Conservation (phyloP, 2,888 invertebrate genomes). For the Prionchulus punctatus region DNA sequence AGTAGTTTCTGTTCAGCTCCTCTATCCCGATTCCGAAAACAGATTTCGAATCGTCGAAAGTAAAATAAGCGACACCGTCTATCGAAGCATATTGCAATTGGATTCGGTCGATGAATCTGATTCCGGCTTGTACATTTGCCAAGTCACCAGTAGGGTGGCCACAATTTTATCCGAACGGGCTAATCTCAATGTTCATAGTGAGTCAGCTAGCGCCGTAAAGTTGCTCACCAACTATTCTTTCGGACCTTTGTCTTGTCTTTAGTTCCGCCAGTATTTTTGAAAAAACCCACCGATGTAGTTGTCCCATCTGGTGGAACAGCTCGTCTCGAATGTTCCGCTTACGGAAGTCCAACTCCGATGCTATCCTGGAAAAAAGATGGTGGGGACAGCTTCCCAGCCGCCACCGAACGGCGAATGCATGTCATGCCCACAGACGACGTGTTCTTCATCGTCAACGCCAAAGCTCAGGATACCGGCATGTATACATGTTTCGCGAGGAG, state of each 20-base stretch:
- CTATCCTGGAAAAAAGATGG: slow-evolving; percentile 34
- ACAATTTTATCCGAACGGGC: neutral
- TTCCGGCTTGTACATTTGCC: slow-evolving; percentile 78
- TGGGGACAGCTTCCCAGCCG: slow-evolving; percentile 64
- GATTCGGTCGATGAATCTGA: slow-evolving; percentile 44
- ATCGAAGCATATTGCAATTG: neutral
- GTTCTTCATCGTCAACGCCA: slow-evolving; percentile 79
- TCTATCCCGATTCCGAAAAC: neutral
- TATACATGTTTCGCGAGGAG: slow-evolving; percentile 86
- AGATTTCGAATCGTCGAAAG: neutral
- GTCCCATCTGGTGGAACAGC: slow-evolving; percentile 69
- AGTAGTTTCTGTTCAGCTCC: neutral
- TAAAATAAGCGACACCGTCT: no score
- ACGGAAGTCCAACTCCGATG: slow-evolving; percentile 61
- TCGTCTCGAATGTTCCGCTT: slow-evolving; percentile 72
- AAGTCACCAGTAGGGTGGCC: slow-evolving; percentile 65
- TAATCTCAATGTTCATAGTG: neutral
- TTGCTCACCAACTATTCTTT: no score
- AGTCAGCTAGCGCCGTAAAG: neutral
- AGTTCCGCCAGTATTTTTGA: slow-evolving; percentile 70
- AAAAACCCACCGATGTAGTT: slow-evolving; percentile 65
- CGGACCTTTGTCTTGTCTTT: slow-evolving; percentile 18
- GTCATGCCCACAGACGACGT: slow-evolving; percentile 77
- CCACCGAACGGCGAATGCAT: slow-evolving; percentile 74
- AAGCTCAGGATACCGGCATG: slow-evolving; percentile 68